phyloP scores from a whole-genome alignment of 2,113 vertebrate genomes.

The Propithecus coquereli region DNA sequence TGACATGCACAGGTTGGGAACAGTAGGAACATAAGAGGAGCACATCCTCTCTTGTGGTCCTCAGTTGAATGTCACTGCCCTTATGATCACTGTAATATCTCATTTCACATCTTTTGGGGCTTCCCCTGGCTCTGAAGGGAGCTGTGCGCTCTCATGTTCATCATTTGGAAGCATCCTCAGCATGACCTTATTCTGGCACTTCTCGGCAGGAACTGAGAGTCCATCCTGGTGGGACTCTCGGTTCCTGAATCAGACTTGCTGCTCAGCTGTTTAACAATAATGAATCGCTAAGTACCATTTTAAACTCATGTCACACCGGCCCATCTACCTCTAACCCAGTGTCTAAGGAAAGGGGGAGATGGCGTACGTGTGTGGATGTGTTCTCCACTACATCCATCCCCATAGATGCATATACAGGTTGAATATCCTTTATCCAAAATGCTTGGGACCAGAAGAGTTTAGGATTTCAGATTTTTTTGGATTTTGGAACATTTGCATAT shows the following conservation, averaged over 20 bases:
- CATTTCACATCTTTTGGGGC: not conserved
- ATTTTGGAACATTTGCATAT: not conserved
- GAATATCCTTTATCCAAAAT: not conserved
- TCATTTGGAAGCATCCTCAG: not conserved
- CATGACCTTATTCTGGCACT: not conserved
- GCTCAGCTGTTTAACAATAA: not conserved
- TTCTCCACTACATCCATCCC: not conserved
- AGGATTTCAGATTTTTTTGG: not conserved
- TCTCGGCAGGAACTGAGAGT: not conserved
- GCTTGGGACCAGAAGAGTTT: not conserved
- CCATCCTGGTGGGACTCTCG: not conserved
- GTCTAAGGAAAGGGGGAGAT: not conserved
- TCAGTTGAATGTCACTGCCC: not conserved
- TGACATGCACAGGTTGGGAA: accelerated
- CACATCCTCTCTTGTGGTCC: not conserved
- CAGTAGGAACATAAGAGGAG: not conserved
- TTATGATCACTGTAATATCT: not conserved
- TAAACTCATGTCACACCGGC: not conserved
- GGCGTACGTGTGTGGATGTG: not conserved
- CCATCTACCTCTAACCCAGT: not conserved
- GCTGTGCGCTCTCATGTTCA: not conserved
- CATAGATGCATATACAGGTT: not conserved
- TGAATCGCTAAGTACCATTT: not conserved
- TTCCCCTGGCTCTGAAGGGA: not conserved
- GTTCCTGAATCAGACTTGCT: not conserved